These are phyloP conservation scores for Asobara japonica DNA, from an alignment of 1,140 invertebrate species.

Conservation along the genomic window DNA sequence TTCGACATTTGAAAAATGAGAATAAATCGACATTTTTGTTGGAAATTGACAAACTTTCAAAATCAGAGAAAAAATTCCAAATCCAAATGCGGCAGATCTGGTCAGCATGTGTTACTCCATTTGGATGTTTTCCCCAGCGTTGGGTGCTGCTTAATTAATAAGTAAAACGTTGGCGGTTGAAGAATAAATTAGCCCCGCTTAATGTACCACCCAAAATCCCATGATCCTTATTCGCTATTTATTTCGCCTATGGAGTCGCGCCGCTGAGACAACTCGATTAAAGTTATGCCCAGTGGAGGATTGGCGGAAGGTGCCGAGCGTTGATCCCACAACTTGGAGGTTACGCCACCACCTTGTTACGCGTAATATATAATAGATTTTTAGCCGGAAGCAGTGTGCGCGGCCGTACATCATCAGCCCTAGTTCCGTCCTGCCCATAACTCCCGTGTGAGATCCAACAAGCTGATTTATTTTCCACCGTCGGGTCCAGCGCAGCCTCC, in stretches of 20 bases:
- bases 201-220: no score
- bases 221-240: background rate
- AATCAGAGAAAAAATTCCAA: no score
- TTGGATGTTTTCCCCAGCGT: no score
- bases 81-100: no score
- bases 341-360: slow-evolving; percentile 44
- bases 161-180: no score
- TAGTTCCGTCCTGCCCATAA: slow-evolving; percentile 56
- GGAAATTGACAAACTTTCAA: no score
- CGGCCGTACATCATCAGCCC: slow-evolving; percentile 60
- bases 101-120: no score
- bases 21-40: no score
- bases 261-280: slow-evolving; percentile 51
- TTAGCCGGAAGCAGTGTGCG: slow-evolving; percentile 57
- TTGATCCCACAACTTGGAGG: slow-evolving; percentile 43
- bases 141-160: no score
- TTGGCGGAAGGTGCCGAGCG: slow-evolving; percentile 22
- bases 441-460: slow-evolving; percentile 45
- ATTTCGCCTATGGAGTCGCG: slow-evolving; percentile 5
- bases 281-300: slow-evolving; percentile 45
- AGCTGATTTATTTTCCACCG: slow-evolving; percentile 60
- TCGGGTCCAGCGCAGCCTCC: slow-evolving; percentile 37
- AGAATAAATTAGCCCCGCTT: no score
- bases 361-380: slow-evolving; percentile 63
- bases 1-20: no score